Conservation (phyloP, 2,797 vertebrate genomes). For the Carduelis carduelis region DNA sequence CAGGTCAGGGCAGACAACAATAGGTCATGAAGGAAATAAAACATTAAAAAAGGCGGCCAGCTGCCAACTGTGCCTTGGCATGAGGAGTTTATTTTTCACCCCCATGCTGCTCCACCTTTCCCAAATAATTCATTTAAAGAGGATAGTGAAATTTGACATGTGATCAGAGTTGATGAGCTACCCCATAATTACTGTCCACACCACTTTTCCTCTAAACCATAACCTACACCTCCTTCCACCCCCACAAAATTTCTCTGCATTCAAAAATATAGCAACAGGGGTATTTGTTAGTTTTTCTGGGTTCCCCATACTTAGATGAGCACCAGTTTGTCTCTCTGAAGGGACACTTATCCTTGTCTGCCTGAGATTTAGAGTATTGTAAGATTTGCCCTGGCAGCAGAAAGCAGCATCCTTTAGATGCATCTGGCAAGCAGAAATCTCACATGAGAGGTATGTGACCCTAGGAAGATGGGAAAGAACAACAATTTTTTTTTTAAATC, state of each 20-base stretch:
- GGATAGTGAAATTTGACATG: neutral
- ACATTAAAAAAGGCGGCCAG: neutral
- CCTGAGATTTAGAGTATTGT: neutral
- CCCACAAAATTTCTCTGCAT: neutral
- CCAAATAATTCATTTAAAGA: neutral
- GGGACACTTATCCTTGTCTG: neutral
- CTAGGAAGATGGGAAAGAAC: neutral
- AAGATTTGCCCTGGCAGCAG: neutral
- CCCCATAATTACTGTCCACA: accelerated
- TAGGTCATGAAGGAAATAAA: conserved; percentile 29
- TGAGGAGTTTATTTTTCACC: neutral
- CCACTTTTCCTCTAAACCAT: neutral
- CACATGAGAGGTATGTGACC: neutral
- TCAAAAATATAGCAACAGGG: neutral
- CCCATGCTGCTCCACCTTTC: neutral
- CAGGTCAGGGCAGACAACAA: conserved; percentile 11
- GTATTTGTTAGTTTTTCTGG: neutral
- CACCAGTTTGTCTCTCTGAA: neutral
- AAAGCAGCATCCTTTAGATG: neutral
- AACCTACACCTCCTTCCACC: neutral
- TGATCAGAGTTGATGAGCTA: neutral
- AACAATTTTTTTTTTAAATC: neutral
- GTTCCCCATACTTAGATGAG: neutral
- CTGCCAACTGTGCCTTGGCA: conserved; percentile 1
- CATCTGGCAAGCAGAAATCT: neutral